Evolutionary conservation across 2,797 vertebrate species (phyloP), one percentile per base, ranked within the genome.

Genomic region (Danio aesculapii): DNA sequence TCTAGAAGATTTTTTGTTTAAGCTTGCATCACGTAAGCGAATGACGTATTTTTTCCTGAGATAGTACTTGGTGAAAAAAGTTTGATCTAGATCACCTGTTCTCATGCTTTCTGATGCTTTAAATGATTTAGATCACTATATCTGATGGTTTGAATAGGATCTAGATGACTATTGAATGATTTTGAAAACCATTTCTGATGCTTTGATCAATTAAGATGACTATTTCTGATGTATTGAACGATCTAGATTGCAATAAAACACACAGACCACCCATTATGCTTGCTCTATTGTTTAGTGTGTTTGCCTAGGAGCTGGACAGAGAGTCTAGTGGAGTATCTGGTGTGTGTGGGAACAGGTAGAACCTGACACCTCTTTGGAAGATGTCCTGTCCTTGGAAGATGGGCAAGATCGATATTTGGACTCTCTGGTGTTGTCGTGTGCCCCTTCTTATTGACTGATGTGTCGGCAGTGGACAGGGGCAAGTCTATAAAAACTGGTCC

Each of bases 371-470:
- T 43, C 58, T 68, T 77, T 57, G 39, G 69, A 71, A 44, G 52
- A 71, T 44, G 69, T 57, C 39, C 83, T 91, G 91, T 69, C 91
- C 90, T 92, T 92, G 90, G 77, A 68, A 66, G 84, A 82, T 85
- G 85, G 50, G 84, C 82, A 68, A 52, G 88, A 90, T 93, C 88
- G n/a, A 91, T 91, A 85, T 64, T 12, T 10, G 74, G 61, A 87
- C 77, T 79, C 83, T 84, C 82, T 86, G 77, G 84, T 88, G 75
- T 77, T 87, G 62, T 82, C 30, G 30, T 30, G 63, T 77, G 71
- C 81, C 12, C 69, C n/a, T 44, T 39, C 85, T 84, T 63, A 66
- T 83, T 84, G 69, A 77, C 85, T 83, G 59, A 74, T 69, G n/a
- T 44, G 64, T 68, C 59, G 75, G 52, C 63, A 68, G 19, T 58